A percentile compares a stretch with the other conserved stretches of the same genome.
Conservation (phyloP, 2,113 vertebrate species). For the Crotalus viridis region DNA sequence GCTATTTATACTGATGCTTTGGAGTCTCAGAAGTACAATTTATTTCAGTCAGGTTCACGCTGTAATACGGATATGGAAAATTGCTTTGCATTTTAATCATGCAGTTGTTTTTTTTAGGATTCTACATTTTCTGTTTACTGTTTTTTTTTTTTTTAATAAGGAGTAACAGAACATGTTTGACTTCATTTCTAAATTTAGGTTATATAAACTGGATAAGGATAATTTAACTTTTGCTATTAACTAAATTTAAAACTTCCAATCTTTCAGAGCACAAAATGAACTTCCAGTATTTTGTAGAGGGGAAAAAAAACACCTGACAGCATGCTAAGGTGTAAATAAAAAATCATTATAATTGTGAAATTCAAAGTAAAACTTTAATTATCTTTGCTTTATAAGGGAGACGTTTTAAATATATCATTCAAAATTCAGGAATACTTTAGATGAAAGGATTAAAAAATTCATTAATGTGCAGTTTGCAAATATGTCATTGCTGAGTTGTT, state of each 20-base stretch:
- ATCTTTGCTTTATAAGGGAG: not conserved
- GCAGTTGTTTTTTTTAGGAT: not conserved
- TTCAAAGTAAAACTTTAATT: not conserved
- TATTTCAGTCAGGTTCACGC: conserved; percentile 20
- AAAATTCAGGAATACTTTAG: not conserved
- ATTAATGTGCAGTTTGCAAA: not conserved
- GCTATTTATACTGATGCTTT: conserved; percentile 24
- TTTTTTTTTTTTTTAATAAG: not conserved
- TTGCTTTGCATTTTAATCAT: conserved; percentile 20
- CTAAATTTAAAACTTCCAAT: not conserved
- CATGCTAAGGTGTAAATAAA: not conserved
- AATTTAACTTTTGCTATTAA: not conserved
- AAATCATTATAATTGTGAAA: not conserved
- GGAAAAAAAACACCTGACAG: not conserved
- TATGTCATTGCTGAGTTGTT: not conserved
- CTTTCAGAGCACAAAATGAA: not conserved
- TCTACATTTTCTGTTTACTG: not conserved
- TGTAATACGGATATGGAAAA: conserved; percentile 21
- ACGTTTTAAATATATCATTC: not conserved
- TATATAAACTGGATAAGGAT: not conserved
- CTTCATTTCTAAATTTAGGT: not conserved
- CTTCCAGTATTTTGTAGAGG: not conserved
- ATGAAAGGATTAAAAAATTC: not conserved
- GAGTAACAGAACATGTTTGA: not conserved
- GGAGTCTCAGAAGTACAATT: conserved; percentile 40